A percentile compares a stretch with the other conserved stretches of the same genome.
Conservation (phyloP, 2,113 vertebrate genomes). For the Phylloscopus whistleri region DNA sequence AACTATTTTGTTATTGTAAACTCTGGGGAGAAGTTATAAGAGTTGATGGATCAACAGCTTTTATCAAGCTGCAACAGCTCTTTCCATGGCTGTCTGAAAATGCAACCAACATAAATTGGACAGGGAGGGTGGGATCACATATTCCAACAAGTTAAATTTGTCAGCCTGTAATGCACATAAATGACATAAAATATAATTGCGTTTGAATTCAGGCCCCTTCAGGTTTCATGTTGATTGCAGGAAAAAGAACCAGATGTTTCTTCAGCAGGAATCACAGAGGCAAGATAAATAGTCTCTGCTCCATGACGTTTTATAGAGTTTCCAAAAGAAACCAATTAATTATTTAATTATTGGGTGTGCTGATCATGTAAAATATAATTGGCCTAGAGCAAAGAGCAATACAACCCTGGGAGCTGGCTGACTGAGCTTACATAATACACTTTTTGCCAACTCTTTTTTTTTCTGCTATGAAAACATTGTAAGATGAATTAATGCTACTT, state of each 20-base stretch:
- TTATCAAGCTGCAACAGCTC: conserved; percentile 71
- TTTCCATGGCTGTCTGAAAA: conserved; percentile 72
- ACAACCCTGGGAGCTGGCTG: conserved; percentile 56
- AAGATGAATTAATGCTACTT: conserved; percentile 64
- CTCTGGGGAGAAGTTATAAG: conserved; percentile 65
- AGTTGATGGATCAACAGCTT: conserved; percentile 74
- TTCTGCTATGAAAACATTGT: conserved; percentile 56
- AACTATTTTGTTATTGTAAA: conserved; percentile 62
- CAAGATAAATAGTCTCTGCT: conserved; percentile 71
- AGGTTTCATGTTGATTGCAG: conserved; percentile 74
- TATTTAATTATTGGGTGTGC: conserved; percentile 73
- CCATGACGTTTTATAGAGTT: conserved; percentile 64
- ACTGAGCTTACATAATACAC: conserved; percentile 32
- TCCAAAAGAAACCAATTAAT: conserved; percentile 74
- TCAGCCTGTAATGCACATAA: conserved; percentile 72
- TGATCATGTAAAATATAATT: conserved; percentile 73
- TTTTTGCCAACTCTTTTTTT: conserved; percentile 64
- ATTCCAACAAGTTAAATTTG: conserved; percentile 76
- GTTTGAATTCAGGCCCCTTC: conserved; percentile 73
- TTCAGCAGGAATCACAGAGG: conserved; percentile 61
- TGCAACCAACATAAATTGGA: conserved; percentile 71
- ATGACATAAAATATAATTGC: conserved; percentile 77
- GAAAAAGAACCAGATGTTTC: conserved; percentile 80
- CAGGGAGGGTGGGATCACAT: conserved; percentile 69
- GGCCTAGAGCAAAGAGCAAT: conserved; percentile 62